Base-by-base conservation (phyloP, 2,113 vertebrate genomes). In the Ardeotis arabs region DNA sequence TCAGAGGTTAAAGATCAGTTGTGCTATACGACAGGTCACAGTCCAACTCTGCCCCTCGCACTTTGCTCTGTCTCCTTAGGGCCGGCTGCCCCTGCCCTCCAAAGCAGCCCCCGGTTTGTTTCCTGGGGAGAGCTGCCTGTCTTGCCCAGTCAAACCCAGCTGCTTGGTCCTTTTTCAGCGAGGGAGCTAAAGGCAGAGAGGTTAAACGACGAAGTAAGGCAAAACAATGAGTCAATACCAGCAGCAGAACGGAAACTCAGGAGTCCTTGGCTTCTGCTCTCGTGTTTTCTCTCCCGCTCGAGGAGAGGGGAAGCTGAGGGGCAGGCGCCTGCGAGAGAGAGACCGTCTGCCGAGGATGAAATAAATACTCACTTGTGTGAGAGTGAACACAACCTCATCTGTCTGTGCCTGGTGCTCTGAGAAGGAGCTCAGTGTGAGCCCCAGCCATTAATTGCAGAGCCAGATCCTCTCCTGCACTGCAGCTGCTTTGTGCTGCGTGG, bases 211-310 rank as follows among this genome's bases (percentile, higher is more conserved):
- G 56, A 47, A 86, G 73, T 29, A 15, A 89, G 66, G 92, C 83
- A 94, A 84, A 93, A 41, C 70, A 58, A 29, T 90, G 86, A 96
- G 84, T 93, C 90, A 93, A 22, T 78, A 56, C 37, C 39, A 68
- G 73, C 84, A 75, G 69, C 3, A 3, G 2, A 47, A 27, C 35
- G 58, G 58, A 52, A 92, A 59, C 64, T 86, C 73, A 8, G 73
- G 86, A 89, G 90, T 37, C 74, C 56, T 96, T 93, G 83, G 94
- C 95, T 90, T 68, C 86, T 66, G 86, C 63, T 81, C 29, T 83
- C 3, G 2, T 75, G 84, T 92, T 89, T 92, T 92, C 80, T 12
- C 35, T 87, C 24, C 80, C 6, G 80, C 55, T 73, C 2, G 4
- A 95, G 89, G 69, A 81, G 79, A 49, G 9, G 60, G 88, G 90